A percentile compares a stretch with the other conserved stretches of the same genome.
phyloP scores from a whole-genome alignment of 2,888 invertebrate species.

The Eristalis tenax region DNA sequence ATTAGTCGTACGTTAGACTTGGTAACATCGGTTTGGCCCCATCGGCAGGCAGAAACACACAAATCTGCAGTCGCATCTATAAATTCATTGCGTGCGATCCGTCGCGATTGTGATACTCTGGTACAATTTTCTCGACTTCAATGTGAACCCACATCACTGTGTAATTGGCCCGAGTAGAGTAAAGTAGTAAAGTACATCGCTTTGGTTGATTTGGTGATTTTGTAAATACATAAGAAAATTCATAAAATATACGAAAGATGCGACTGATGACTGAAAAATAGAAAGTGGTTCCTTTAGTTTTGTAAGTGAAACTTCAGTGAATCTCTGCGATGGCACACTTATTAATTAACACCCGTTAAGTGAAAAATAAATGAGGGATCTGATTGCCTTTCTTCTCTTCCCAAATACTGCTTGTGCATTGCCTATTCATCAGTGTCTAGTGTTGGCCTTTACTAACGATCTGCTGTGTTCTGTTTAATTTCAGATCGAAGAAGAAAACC shows the following conservation, averaged over 20 bases:
- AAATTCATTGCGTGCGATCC: constrained; percentile 5
- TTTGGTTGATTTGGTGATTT: constrained; percentile 2
- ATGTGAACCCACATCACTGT: constrained; percentile 27
- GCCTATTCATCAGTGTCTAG: constrained; percentile 8
- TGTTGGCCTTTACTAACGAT: constrained; percentile 20
- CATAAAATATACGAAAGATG: constrained; percentile 63
- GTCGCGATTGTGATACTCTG: constrained; percentile 21
- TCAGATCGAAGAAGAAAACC: constrained; percentile 50
- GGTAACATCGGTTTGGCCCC: constrained; percentile 54
- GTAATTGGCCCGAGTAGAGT: constrained; percentile 18
- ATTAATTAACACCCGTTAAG: constrained; percentile 68
- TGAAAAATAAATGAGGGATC: constrained; percentile 47
- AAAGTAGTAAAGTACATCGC: constrained; percentile 14
- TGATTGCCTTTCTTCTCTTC: not conserved
- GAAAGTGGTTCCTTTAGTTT: constrained; percentile 79
- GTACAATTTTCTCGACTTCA: not conserved
- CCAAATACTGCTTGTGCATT: constrained; percentile 16
- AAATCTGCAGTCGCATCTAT: constrained; percentile 11
- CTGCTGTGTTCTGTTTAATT: constrained; percentile 51
- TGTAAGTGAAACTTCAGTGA: constrained; percentile 71
- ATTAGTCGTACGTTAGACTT: constrained; percentile 72
- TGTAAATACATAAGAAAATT: constrained; percentile 21
- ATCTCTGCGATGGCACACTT: constrained; percentile 70
- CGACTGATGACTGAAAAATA: constrained; percentile 76
- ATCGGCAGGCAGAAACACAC: not conserved